Percentiles rank a stretch among this genome's conserved stretches.
Evolutionary conservation across 1,140 invertebrate species (phyloP).

Genomic region (Ostrea denselamellosa): DNA sequence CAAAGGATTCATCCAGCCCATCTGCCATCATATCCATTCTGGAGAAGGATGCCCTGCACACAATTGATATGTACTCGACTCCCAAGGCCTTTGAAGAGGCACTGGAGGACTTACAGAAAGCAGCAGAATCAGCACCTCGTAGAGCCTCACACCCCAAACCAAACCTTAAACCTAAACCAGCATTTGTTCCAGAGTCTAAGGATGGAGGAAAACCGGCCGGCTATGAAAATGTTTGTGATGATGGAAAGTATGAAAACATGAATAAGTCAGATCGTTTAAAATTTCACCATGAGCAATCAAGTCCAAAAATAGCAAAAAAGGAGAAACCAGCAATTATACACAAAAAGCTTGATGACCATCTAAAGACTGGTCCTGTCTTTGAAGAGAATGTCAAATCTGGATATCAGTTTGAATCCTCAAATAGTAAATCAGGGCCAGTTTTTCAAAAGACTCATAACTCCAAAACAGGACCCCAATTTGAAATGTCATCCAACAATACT

Average conservation of each 20-base stretch:
- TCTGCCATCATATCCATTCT: neutral
- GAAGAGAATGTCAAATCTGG: neutral
- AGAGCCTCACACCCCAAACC: neutral
- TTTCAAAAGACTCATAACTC: neutral
- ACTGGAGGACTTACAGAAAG: neutral
- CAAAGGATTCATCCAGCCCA: neutral
- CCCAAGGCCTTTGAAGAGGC: slow-evolving; percentile 1
- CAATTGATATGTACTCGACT: neutral
- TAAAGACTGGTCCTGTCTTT: slow-evolving; percentile 4
- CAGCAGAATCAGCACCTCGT: neutral
- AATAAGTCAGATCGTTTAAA: neutral
- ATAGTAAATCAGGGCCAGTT: neutral
- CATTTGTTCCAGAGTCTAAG: neutral
- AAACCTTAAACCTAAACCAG: neutral
- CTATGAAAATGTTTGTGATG: slow-evolving; percentile 24
- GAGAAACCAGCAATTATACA: neutral
- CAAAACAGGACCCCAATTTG: neutral
- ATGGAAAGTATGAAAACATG: slow-evolving; percentile 28
- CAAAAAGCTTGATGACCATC: neutral
- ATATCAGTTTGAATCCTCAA: neutral
- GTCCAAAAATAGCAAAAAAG: neutral
- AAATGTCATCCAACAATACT: neutral
- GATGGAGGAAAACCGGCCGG: neutral
- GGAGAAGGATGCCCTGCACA: neutral
- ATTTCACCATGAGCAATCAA: neutral